Conservation (phyloP, 2,888 invertebrate genomes). For the Pantelozetes paolii region DNA sequence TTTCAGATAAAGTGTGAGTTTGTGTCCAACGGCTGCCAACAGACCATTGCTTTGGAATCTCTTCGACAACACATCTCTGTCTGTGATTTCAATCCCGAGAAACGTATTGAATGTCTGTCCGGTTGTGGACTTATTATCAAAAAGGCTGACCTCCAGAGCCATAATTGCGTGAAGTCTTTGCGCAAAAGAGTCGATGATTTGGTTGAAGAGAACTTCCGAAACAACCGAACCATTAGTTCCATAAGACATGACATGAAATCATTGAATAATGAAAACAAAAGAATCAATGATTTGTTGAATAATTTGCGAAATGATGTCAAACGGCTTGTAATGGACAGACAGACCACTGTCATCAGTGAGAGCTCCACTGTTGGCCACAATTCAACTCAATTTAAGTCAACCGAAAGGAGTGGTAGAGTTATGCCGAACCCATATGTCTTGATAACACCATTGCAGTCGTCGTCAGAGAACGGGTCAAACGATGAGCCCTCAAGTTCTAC, state of each 20-base stretch:
- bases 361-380: not conserved
- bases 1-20: constrained; percentile 28
- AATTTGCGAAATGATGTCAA: not conserved
- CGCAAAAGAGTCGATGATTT: not conserved
- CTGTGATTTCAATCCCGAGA: constrained; percentile 24
- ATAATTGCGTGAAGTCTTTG: constrained; percentile 2
- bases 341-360: not conserved
- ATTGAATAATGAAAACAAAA: constrained; percentile 15
- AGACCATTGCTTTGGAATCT: not conserved
- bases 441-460: constrained; percentile 16
- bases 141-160: constrained; percentile 7
- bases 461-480: not conserved
- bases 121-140: not conserved
- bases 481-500: constrained; percentile 22
- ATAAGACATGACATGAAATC: not conserved
- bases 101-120: not conserved
- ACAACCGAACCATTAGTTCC: too few species aligned
- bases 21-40: not conserved
- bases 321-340: not conserved
- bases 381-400: not conserved
- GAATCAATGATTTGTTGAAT: not conserved
- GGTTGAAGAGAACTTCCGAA: not conserved
- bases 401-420: not conserved
- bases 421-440: constrained; percentile 17
- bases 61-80: not conserved